Evolutionary conservation across 2,888 invertebrate genomes (phyloP).

Genomic region (Drosophila prostipennis): DNA sequence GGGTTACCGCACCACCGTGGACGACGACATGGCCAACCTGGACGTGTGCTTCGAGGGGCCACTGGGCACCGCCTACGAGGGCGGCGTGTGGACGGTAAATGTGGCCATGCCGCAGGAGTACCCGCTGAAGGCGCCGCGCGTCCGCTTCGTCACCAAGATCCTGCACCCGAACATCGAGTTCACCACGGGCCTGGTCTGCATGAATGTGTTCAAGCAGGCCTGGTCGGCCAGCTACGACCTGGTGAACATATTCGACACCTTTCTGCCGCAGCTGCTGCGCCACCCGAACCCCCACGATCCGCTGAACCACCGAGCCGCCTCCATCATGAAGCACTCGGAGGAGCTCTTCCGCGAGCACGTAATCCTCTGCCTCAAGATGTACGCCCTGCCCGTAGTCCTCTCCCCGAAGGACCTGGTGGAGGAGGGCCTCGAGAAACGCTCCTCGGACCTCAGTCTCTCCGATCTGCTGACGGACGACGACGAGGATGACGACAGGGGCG

Average conservation of each 20-base stretch:
- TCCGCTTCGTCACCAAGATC: slow-evolving; percentile 64
- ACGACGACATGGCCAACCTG: slow-evolving; percentile 60
- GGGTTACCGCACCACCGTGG: slow-evolving; percentile 52
- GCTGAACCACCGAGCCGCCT: slow-evolving; percentile 60
- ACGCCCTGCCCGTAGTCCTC: slow-evolving; percentile 55
- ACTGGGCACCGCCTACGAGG: slow-evolving; percentile 66
- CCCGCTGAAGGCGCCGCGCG: slow-evolving; percentile 62
- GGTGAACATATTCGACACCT: slow-evolving; percentile 69
- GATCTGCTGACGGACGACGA: slow-evolving; percentile 59
- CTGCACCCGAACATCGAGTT: slow-evolving; percentile 69
- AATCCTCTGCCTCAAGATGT: slow-evolving; percentile 52
- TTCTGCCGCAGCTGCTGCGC: slow-evolving; percentile 63
- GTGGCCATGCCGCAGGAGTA: slow-evolving; percentile 61
- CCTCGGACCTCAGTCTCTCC: slow-evolving; percentile 63
- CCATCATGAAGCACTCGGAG: slow-evolving; percentile 60
- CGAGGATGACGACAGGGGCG: slow-evolving; percentile 27
- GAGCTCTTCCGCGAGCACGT: slow-evolving; percentile 56
- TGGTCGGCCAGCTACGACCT: slow-evolving; percentile 68
- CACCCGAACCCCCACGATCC: slow-evolving; percentile 66
- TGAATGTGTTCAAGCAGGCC: slow-evolving; percentile 72
- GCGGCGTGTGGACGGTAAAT: slow-evolving; percentile 65
- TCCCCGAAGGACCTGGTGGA: slow-evolving; percentile 8
- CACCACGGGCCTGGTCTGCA: slow-evolving; percentile 61
- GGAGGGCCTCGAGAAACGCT: slow-evolving; percentile 50
- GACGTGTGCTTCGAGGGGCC: slow-evolving; percentile 62